Evolutionary conservation across 2,888 invertebrate genomes (phyloP), one percentile per base, ranked within the genome.

Genomic region (Oxystoma pomonae): DNA sequence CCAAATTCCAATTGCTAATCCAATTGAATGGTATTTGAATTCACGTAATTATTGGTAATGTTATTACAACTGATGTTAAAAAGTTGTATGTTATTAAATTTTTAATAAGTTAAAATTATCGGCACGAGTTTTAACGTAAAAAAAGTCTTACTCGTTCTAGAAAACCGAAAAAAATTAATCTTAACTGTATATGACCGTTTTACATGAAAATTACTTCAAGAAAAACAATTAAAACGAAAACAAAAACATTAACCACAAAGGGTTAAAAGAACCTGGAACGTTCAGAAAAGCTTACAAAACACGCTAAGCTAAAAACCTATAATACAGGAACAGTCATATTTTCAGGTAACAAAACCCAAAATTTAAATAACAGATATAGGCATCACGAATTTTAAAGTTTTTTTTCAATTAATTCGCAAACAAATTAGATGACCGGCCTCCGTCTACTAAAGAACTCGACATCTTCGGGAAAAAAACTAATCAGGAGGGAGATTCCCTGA

Each of bases 221-320:
- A 57, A 57, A 20, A 20, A 60, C 63, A 58, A 62, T 58, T 57
- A 58, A 62, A 62, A 65, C 60, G 61, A 57, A 58, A 35, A 58
- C 20, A 58, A 20, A 58, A 58, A 20, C 21, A n/a, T 63, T 61
- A 65, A 67, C 69, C 66, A 68, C 53, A 53, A 53, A 53, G 53
- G 53, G 53, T 35, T 35, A 35, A 35, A 35, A 35, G 35, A 35
- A 35, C 35, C 35, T 35, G 12, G 35, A 35, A 35, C 3, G 35
- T 12, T 35, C 35, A 35, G 35, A 35, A 35, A 35, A 35, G 35
- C 35, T 35, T 35, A 35, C 35, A 35, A 12, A 35, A 35, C 35
- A 35, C 35, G 35, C 35, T 35, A 35, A 35, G 35, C 12, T 35
- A 35, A 35, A 35, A 7, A 35, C 12, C 35, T 3, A n/a, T n/a